Percentiles rank a stretch among this genome's conserved stretches.
phyloP scores from a whole-genome alignment of 2,888 invertebrate species.

The Tridacna gigas region DNA sequence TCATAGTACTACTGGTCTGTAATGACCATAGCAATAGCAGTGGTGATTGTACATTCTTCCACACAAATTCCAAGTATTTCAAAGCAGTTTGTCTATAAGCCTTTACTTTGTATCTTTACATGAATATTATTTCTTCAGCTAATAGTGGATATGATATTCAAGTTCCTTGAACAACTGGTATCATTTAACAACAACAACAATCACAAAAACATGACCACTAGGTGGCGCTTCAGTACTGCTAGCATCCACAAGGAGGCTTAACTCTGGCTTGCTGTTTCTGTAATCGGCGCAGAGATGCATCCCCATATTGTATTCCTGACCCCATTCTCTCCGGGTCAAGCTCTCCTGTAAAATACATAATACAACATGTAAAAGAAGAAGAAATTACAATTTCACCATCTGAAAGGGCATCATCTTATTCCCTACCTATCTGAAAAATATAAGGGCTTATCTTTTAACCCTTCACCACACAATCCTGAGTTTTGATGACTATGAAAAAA shows the following conservation, averaged over 20 bases:
- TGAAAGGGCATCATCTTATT: neutral
- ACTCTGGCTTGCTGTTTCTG: constrained; percentile 73
- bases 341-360: constrained; percentile 87
- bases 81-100: no score
- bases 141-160: neutral
- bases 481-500: neutral
- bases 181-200: constrained; percentile 2
- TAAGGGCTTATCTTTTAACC: neutral
- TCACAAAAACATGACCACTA: constrained; percentile 4
- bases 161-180: neutral
- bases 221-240: constrained; percentile 26
- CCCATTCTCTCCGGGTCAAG: constrained; percentile 93
- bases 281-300: constrained; percentile 86
- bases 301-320: constrained; percentile 89
- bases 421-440: neutral
- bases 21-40: no score
- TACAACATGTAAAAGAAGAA: constrained; percentile 38
- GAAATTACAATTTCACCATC: neutral
- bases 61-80: no score
- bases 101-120: no score
- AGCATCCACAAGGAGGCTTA: constrained; percentile 78
- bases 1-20: no score
- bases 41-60: no score
- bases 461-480: neutral
- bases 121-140: neutral